A percentile compares a stretch with the other conserved stretches of the same genome.
These are phyloP conservation scores for Malthinus seriepunctatus DNA, from an alignment of 2,888 invertebrate genomes.

Conservation along the genomic window DNA sequence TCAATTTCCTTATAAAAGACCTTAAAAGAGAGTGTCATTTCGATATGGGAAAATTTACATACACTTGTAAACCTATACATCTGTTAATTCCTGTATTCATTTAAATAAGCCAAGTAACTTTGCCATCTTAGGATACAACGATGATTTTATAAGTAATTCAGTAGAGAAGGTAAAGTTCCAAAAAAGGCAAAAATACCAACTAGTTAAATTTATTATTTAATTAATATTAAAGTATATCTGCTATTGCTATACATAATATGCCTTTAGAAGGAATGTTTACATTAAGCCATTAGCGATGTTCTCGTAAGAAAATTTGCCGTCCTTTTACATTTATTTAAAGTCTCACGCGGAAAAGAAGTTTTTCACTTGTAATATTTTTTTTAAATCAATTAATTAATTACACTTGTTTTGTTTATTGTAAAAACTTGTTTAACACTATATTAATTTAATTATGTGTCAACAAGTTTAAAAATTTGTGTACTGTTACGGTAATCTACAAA, in stretches of 20 bases:
- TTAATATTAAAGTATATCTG: not conserved
- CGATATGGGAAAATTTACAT: too few species aligned
- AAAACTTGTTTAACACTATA: constrained; percentile 1
- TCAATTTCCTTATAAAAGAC: too few species aligned
- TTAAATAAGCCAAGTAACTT: constrained; percentile 1
- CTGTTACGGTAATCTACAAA: constrained; percentile 3
- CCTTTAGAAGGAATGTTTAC: constrained; percentile 2
- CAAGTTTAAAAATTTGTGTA: constrained; percentile 8
- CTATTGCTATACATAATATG: not conserved
- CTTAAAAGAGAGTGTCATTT: too few species aligned
- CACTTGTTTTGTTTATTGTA: not conserved
- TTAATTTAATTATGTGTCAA: constrained; percentile 13
- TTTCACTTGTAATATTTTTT: not conserved
- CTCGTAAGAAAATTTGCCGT: not conserved
- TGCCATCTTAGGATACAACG: not conserved
- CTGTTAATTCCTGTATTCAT: constrained; percentile 1
- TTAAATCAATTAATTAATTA: constrained; percentile 3
- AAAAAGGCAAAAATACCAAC: not conserved
- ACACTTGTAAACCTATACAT: not conserved
- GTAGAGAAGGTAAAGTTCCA: not conserved
- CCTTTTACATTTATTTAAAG: not conserved
- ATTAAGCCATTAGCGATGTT: not conserved
- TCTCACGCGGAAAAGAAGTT: not conserved
- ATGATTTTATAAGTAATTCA: constrained; percentile 2
- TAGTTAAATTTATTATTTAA: constrained; percentile 4